Percentiles rank a stretch among this genome's conserved stretches.
These are phyloP conservation scores for Oreocharis arfaki DNA, from an alignment of 2,113 vertebrate genomes.

Conservation along the genomic window DNA sequence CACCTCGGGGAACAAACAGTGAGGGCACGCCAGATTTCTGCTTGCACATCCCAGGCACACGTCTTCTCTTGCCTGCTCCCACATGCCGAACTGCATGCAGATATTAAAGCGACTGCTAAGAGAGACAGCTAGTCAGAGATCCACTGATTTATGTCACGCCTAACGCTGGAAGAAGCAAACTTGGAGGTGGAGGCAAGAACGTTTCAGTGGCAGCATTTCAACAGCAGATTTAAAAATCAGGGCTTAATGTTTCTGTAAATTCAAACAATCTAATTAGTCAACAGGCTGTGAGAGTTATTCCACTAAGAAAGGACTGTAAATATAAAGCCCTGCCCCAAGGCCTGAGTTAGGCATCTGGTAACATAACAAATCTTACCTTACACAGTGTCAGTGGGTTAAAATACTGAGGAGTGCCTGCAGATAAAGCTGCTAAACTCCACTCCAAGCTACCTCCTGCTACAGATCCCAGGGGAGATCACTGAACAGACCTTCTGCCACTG, in stretches of 20 bases:
- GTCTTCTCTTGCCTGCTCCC: not conserved
- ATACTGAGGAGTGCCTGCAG: not conserved
- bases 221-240: not conserved
- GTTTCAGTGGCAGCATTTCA: not conserved
- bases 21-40: not conserved
- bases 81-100: accelerated
- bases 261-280: not conserved
- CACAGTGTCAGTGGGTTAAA: not conserved
- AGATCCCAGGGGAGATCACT: not conserved
- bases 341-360: not conserved
- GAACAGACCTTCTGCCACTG: not conserved
- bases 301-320: not conserved
- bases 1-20: not conserved
- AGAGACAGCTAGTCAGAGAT: not conserved
- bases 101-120: not conserved
- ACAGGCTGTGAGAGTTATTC: not conserved
- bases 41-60: not conserved
- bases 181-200: not conserved
- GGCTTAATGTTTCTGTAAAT: not conserved
- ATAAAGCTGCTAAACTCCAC: not conserved
- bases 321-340: not conserved
- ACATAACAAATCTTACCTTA: not conserved
- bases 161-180: not conserved
- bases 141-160: not conserved
- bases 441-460: not conserved